Base-by-base conservation (phyloP, 1,140 invertebrate species). In the Trichonephila clavata region DNA sequence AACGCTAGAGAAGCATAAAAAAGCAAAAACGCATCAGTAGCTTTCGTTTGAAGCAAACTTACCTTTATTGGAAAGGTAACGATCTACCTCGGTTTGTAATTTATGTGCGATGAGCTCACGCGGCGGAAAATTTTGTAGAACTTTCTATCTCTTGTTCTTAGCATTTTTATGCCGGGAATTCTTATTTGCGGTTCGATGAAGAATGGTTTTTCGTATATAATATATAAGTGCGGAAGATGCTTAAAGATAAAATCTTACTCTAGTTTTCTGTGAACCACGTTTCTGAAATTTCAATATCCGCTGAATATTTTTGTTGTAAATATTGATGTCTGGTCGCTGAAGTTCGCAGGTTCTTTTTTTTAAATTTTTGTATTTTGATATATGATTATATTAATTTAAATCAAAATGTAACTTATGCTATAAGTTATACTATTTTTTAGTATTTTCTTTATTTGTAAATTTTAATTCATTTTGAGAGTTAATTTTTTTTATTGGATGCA, bases 111-210 rank as follows among this genome's bases (percentile, higher is more conserved):
- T 77, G 14, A 13, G 6, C 16, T 20, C 16, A 16, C 32, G 24
- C 27, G 6, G 24, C 32, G 16, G 27, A 77, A 77, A 77, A 77
- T 77, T 77, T 39, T 32, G 71, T 10, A 4, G 14, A 77, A 77
- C 71, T 77, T 77, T 39, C 18, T 16, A 39, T 20, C 27, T 32
- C 27, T 24, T 7, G 27, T 18, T 77, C 16, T 27, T 20, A 39
- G 20, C 32, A 77, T 77, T 77, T 77, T 77, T 32, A 77, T 77
- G 71, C 10, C 65, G 65, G 24, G n/a, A 27, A n/a, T 77, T 77
- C 71, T 77, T 77, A 39, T 32, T 39, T 18, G 24, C 16, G 16
- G 24, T 16, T 16, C 27, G 16, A 32, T 32, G 18, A 32, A 39
- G 6, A 27, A 39, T 39, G 27, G 27, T 39, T 77, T 77, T 77